Evolutionary conservation across 2,888 invertebrate species (phyloP), one percentile per base, ranked within the genome.

Genomic region (Scaptomyza cyrtandrae): DNA sequence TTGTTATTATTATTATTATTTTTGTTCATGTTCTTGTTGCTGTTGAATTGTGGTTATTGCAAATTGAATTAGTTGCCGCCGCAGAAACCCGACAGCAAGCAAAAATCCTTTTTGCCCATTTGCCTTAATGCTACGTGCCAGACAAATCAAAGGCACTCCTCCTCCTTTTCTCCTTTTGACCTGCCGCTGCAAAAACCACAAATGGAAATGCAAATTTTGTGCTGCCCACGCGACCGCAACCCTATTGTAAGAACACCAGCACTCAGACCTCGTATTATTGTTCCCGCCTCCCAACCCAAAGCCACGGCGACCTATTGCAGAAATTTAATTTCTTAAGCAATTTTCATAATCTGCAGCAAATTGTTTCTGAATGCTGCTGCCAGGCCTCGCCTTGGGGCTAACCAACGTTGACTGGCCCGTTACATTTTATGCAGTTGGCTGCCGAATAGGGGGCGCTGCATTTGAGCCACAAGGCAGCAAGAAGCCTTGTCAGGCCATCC

Each of bases 261-360:
- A 10, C 19, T 3, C 37, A n/a, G 11, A 14, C 50, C 16, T 9
- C 2, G 31, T 24, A 35, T 24, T 35, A n/a, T 35, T 50, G n/a
- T 5, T 6, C 7, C 24, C 6, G 31, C 19, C n/a, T n/a, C 31
- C 27, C 29, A 29, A 29, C 16, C 31, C 64, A 41, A 46, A 45
- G 64, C 69, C 43, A 69, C 61, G 64, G 64, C 61, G 64, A 69
- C 64, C 82, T 80, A 78, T 69, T 88, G 86, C 88, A 70, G 89
- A 87, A 88, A 89, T 88, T 88, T 88, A 88, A 88, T 88, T 89
- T 88, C 88, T 89, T 89, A 81, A 88, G 88, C 90, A 88, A 88
- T 88, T 88, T 88, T 89, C 90, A 89, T 88, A 88, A 88, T 88
- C 90, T 89, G 78, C 76, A 77, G 89, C 90, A 88, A 88, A 88